phyloP scores from a whole-genome alignment of 1,140 invertebrate genomes.

The Eupristina koningsbergeri region DNA sequence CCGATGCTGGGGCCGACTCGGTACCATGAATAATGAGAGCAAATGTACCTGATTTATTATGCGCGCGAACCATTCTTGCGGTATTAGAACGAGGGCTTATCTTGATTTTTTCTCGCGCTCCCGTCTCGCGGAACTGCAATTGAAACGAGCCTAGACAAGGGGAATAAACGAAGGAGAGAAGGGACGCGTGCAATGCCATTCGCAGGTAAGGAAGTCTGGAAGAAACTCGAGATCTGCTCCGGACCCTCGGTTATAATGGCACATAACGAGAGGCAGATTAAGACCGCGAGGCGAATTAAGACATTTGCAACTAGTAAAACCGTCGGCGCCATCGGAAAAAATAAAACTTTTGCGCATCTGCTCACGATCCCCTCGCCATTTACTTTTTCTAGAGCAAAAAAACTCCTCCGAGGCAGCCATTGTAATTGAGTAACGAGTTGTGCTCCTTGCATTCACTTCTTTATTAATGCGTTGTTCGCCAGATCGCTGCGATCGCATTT shows the following conservation, averaged over 20 bases:
- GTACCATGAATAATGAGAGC: conserved; percentile 35
- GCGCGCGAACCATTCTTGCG: not conserved
- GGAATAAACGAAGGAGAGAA: not conserved
- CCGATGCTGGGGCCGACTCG: not conserved
- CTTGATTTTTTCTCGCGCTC: conserved; percentile 18
- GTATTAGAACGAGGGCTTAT: conserved; percentile 30
- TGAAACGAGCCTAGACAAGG: not conserved
- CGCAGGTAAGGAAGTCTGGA: not conserved
- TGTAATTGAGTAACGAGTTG: too few relatives aligned
- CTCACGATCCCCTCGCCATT: too few relatives aligned
- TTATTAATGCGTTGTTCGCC: too few relatives aligned
- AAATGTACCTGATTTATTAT: conserved; percentile 18
- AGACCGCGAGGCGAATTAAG: conserved; percentile 4
- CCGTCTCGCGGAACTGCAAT: not conserved
- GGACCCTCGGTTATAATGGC: not conserved
- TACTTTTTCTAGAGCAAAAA: not conserved
- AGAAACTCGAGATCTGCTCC: not conserved
- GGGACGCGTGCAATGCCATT: not conserved
- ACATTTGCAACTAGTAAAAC: conserved; percentile 38
- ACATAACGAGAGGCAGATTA: not conserved
- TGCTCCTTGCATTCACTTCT: not conserved
- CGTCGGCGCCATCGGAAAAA: not conserved
- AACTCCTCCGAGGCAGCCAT: too few relatives aligned
- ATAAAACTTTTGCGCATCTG: not conserved
- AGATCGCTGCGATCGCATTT: too few relatives aligned